Conservation (phyloP, 1,140 invertebrate genomes). For the Acromyrmex charruanus region DNA sequence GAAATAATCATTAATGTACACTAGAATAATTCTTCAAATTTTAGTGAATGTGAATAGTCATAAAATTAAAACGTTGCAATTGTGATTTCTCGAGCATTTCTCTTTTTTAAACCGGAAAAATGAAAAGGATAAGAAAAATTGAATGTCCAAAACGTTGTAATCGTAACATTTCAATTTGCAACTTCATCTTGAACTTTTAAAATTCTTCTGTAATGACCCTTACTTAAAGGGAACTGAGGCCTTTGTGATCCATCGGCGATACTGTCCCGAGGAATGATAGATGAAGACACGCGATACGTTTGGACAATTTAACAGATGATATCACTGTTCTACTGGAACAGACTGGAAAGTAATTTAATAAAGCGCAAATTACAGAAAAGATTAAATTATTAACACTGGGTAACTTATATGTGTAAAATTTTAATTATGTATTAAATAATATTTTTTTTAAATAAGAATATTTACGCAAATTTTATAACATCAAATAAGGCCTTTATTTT, state of each 20-base stretch:
- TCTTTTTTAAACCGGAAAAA: not conserved
- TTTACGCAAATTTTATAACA: too few relatives aligned
- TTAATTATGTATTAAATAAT: not conserved
- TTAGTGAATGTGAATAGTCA: not conserved
- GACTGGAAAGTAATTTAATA: not conserved
- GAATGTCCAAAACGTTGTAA: constrained; percentile 10
- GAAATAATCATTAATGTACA: not conserved
- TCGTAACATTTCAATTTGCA: constrained; percentile 46
- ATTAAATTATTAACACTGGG: not conserved
- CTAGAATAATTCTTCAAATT: not conserved
- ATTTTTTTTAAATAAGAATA: not conserved
- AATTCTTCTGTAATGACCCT: constrained; percentile 21
- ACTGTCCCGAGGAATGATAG: constrained; percentile 43
- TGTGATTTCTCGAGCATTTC: not conserved
- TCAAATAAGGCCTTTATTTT: too few relatives aligned
- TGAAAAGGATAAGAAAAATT: not conserved
- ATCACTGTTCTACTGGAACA: not conserved
- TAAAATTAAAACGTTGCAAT: constrained; percentile 2
- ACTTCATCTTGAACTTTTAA: constrained; percentile 10
- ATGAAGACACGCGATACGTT: constrained; percentile 20
- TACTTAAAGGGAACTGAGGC: not conserved
- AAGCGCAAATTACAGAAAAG: not conserved
- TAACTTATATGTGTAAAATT: not conserved
- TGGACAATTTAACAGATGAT: constrained; percentile 30
- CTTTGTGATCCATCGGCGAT: constrained; percentile 35